Percentiles rank a stretch among this genome's conserved stretches.
These are phyloP conservation scores for Acanthaster planci DNA, from an alignment of 35 echinoderm and acorn worm genomes.

Conservation along the genomic window DNA sequence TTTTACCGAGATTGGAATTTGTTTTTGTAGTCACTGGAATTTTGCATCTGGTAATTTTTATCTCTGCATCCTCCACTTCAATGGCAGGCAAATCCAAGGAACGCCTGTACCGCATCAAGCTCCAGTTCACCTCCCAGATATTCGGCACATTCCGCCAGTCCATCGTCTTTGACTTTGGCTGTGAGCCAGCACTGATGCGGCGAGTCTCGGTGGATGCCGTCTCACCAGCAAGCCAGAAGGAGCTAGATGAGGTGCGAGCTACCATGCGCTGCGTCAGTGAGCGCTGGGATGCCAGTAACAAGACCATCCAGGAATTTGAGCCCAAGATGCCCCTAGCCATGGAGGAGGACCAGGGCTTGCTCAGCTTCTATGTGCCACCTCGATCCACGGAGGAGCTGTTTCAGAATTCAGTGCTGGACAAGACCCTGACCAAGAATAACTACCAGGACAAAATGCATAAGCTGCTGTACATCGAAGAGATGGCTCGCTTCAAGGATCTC, in stretches of 20 bases:
- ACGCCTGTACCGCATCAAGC: slow-evolving; percentile 86
- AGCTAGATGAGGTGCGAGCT: slow-evolving; percentile 79
- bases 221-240: slow-evolving; percentile 71
- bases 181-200: slow-evolving; percentile 77
- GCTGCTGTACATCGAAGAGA: slow-evolving; percentile 92
- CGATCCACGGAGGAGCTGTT: slow-evolving; percentile 81
- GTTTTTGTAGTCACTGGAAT: too few species aligned
- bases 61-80: slow-evolving; percentile 7
- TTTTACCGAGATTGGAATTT: too few species aligned
- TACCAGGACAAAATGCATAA: slow-evolving; percentile 92
- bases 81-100: slow-evolving; percentile 66
- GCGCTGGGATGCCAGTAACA: slow-evolving; percentile 83
- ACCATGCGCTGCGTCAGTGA: slow-evolving; percentile 70
- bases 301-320: slow-evolving; percentile 67
- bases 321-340: slow-evolving; percentile 65
- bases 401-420: slow-evolving; percentile 78
- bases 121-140: slow-evolving; percentile 96
- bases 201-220: slow-evolving; percentile 85
- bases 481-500: slow-evolving; percentile 81
- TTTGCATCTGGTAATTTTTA: too few species aligned
- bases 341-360: slow-evolving; percentile 78
- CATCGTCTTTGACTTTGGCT: slow-evolving; percentile 91
- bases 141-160: slow-evolving; percentile 99
- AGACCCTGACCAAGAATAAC: slow-evolving; percentile 89
- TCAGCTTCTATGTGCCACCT: slow-evolving; percentile 75